phyloP scores from a whole-genome alignment of 1,140 invertebrate species.

The Pteromalus puparum region DNA sequence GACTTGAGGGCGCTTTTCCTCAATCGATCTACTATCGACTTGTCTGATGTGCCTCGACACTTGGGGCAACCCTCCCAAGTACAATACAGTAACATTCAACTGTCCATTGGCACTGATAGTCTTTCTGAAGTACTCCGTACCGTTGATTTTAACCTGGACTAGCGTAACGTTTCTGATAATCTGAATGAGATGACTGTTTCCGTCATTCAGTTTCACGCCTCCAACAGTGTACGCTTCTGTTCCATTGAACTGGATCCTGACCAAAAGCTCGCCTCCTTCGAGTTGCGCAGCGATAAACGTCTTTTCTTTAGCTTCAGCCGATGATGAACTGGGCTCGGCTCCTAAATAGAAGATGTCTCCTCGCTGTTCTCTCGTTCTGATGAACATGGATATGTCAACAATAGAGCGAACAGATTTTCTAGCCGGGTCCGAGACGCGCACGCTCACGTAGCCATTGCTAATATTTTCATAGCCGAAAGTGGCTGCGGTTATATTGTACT shows the following conservation, averaged over 20 bases:
- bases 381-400: conserved; percentile 94
- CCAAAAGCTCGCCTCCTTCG: conserved; percentile 84
- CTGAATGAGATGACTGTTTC: conserved; percentile 90
- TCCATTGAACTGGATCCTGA: conserved; percentile 88
- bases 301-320: conserved; percentile 75
- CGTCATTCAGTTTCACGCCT: conserved; percentile 89
- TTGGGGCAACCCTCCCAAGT: conserved; percentile 85
- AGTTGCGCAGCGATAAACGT: conserved; percentile 87
- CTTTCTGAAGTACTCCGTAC: conserved; percentile 91
- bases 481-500: conserved; percentile 91
- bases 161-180: conserved; percentile 85
- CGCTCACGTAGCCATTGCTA: conserved; percentile 82
- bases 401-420: conserved; percentile 83
- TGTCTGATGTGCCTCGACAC: conserved; percentile 67
- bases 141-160: conserved; percentile 90
- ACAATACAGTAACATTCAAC: conserved; percentile 88
- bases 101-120: conserved; percentile 86
- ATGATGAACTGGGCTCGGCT: conserved; percentile 76
- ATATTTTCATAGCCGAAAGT: conserved; percentile 93
- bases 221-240: conserved; percentile 88
- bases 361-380: conserved; percentile 87
- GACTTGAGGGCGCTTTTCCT: conserved; percentile 74
- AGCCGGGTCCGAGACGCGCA: conserved; percentile 81
- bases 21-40: conserved; percentile 71
- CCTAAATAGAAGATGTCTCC: conserved; percentile 95